Percentiles rank a stretch among this genome's conserved stretches.
These are phyloP conservation scores for Spodoptera picta DNA, from an alignment of 2,888 invertebrate species.

Conservation along the genomic window DNA sequence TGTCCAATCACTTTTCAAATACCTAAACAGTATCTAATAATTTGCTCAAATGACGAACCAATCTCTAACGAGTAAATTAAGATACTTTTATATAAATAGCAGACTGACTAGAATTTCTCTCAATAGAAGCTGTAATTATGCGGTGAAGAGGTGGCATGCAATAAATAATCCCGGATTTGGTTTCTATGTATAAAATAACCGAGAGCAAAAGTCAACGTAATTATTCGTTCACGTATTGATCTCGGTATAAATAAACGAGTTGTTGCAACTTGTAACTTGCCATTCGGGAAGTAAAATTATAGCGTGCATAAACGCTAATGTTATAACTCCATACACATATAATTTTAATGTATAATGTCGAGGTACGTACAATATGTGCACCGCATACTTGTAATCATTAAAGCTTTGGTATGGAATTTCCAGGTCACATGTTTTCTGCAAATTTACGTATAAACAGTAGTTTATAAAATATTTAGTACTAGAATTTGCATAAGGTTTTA, in stretches of 20 bases:
- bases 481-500: no score
- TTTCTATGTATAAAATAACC: conserved; percentile 45
- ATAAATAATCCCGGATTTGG: conserved; percentile 42
- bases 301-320: conserved; percentile 64
- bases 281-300: conserved; percentile 72
- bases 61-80: no score
- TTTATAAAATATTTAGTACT: no score
- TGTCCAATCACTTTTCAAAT: no score
- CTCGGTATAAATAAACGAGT: conserved; percentile 65
- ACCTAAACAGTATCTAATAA: no score
- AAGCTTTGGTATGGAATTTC: conserved; percentile 4
- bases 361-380: conserved; percentile 11
- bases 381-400: conserved; percentile 11
- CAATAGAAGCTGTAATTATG: no score
- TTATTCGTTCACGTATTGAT: conserved; percentile 66
- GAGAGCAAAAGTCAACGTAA: conserved; percentile 66
- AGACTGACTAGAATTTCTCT: no score
- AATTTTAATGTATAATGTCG: conserved; percentile 40
- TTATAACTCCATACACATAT: conserved; percentile 55
- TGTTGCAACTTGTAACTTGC: conserved; percentile 59
- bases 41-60: no score
- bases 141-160: conserved; percentile 10
- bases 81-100: no score
- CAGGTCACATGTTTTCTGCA: neutral
- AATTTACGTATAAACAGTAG: no score